Evolutionary conservation across 2,888 invertebrate genomes (phyloP), one percentile per base, ranked within the genome.

Genomic region (Cerastis leucographa): DNA sequence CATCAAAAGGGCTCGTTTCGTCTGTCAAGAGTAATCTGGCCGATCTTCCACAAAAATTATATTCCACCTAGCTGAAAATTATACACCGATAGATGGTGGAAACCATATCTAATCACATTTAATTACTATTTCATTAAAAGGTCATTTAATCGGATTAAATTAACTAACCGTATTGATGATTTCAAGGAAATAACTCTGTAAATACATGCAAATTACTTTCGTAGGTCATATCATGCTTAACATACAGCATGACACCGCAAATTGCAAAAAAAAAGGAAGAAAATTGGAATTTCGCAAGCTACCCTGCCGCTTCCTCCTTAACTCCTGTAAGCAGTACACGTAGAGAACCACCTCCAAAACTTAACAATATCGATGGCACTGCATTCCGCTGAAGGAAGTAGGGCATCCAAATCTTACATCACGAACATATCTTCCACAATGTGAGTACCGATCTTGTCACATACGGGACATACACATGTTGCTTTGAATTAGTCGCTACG

Each of bases 351-450:
- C 54, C 77, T 90, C 88, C 78, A 83, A 42, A 46, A 62, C 2
- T 69, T 87, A 14, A 44, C 6, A 74, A 71, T 56, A 78, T 66
- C 75, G 35, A 73, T 64, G 62, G 49, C 29, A 76, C 86, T 78
- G 85, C 92, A 92, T 93, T 91, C 92, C 91, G 75, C 62, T 76
- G 83, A 78, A 83, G 89, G 91, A 94, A 94, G 92, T 94, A 90
- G 94, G 93, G 92, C 94, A 94, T 94, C 91, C 92, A 94, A 95
- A 95, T 95, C 93, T 92, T 81, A 91, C 92, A 93, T 95, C 95
- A 83, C 83, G 83, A 80, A 95, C 94, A 92, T 93, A 89, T 88
- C 69, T 88, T 77, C 87, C 89, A 92, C 90, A 91, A 90, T 89
- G 81, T 86, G 72, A 65, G 79, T 80, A 81, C 76, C 35, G 70